These are phyloP conservation scores for Macrobrachium rosenbergii DNA, from an alignment of 1,140 invertebrate genomes.

Conservation along the genomic window DNA sequence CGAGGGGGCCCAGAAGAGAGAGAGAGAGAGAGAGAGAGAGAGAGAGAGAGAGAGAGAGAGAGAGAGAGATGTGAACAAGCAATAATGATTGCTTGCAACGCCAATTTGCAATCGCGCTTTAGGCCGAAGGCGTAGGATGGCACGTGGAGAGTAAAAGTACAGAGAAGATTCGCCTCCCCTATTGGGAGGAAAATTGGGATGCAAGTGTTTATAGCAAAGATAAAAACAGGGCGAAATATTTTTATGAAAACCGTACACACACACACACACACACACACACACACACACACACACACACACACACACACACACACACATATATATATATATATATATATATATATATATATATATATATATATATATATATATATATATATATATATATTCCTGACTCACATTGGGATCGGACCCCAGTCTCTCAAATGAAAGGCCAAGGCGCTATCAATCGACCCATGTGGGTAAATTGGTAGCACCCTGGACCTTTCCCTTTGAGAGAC, in stretches of 20 bases:
- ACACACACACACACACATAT: too few relatives aligned
- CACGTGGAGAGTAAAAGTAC: not conserved
- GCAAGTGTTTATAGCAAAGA: not conserved
- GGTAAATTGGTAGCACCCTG: too few relatives aligned
- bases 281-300: constrained; percentile 1
- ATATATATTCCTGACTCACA: constrained; percentile 1
- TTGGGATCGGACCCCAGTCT: not conserved
- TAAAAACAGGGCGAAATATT: not conserved
- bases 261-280: too few relatives aligned
- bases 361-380: not conserved
- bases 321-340: not conserved
- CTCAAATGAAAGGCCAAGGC: too few relatives aligned
- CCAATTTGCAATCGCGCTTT: not conserved
- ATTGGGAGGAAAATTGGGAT: too few relatives aligned
- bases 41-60: constrained; percentile 19
- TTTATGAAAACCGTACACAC: too few relatives aligned
- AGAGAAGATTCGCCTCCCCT: too few relatives aligned
- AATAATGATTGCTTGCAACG: not conserved
- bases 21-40: not conserved
- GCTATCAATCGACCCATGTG: too few relatives aligned
- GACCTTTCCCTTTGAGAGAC: too few relatives aligned
- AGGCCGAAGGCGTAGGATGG: not conserved
- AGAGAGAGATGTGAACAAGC: not conserved
- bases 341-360: constrained; percentile 26
- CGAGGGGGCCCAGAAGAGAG: not conserved